Evolutionary conservation across 2,888 invertebrate genomes (phyloP).

Genomic region (Drosophila acutilabella): DNA sequence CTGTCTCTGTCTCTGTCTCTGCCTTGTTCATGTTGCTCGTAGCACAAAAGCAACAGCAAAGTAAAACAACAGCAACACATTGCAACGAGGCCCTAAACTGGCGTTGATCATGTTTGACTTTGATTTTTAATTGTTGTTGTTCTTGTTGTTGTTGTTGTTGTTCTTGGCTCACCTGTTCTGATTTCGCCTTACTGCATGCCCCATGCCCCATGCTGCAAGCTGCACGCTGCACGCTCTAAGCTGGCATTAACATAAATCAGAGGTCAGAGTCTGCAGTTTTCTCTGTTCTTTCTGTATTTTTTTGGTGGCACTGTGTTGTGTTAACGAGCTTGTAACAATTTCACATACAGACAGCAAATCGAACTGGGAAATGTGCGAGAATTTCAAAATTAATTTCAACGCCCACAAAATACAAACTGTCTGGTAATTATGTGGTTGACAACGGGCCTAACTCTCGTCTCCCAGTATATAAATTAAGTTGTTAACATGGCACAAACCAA

Average conservation of each 20-base stretch:
- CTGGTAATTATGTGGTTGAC: constrained; percentile 66
- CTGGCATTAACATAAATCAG: constrained; percentile 77
- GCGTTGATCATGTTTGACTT: constrained; percentile 85
- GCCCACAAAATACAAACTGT: constrained; percentile 75
- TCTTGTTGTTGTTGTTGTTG: constrained; percentile 20
- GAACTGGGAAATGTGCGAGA: constrained; percentile 64
- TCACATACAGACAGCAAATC: constrained; percentile 63
- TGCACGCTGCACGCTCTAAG: constrained; percentile 21
- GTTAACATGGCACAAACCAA: constrained; percentile 82
- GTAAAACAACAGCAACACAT: constrained; percentile 47
- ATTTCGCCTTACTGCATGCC: constrained; percentile 39
- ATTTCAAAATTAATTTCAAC: constrained; percentile 83
- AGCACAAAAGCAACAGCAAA: constrained; percentile 38
- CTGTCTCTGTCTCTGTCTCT: constrained; percentile 19
- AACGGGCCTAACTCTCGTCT: constrained; percentile 58
- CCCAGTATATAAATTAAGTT: constrained; percentile 82
- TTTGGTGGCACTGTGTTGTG: constrained; percentile 77
- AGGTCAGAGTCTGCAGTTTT: constrained; percentile 63
- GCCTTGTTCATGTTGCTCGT: constrained; percentile 79
- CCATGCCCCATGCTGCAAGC: constrained; percentile 31
- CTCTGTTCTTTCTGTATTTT: constrained; percentile 24
- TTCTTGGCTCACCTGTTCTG: constrained; percentile 77
- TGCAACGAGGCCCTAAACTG: constrained; percentile 77
- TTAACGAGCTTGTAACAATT: constrained; percentile 84
- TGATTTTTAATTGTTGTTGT: constrained; percentile 84